phyloP scores from a whole-genome alignment of 2,113 vertebrate species.

The Triplophysa dalaica region DNA sequence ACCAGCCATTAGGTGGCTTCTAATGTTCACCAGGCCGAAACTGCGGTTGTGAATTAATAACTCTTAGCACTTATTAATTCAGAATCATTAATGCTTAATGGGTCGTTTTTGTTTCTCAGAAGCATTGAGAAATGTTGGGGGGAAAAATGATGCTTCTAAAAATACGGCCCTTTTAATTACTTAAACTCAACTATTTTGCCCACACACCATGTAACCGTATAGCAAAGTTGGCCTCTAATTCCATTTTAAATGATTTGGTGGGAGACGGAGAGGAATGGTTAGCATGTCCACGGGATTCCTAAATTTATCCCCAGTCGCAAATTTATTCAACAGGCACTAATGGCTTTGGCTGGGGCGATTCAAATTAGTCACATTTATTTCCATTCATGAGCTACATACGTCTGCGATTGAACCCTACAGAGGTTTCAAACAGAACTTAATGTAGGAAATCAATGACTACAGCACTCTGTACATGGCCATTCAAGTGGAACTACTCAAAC shows the following conservation, averaged over 20 bases:
- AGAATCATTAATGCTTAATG: conserved; percentile 47
- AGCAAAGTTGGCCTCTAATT: conserved; percentile 17
- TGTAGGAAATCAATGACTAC: conserved; percentile 38
- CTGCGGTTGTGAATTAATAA: conserved; percentile 23
- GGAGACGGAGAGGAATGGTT: conserved; percentile 19
- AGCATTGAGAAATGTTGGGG: conserved; percentile 17
- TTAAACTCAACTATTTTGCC: conserved; percentile 14
- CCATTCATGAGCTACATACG: conserved; percentile 33
- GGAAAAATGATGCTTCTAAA: conserved; percentile 23
- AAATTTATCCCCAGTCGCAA: conserved; percentile 25
- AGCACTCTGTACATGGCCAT: background rate
- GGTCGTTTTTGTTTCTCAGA: conserved; percentile 38
- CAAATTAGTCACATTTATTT: conserved; percentile 31
- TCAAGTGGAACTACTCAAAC: conserved; percentile 35
- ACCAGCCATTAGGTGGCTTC: background rate
- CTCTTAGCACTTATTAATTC: conserved; percentile 46
- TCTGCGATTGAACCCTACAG: conserved; percentile 23
- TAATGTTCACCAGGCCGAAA: conserved; percentile 41
- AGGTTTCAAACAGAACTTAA: conserved; percentile 27
- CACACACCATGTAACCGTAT: conserved; percentile 21
- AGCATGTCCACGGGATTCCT: conserved; percentile 31
- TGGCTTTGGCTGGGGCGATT: conserved; percentile 30
- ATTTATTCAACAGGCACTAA: conserved; percentile 34
- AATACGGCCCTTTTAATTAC: conserved; percentile 43
- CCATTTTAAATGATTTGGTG: conserved; percentile 33